Evolutionary conservation across 2,113 vertebrate species (phyloP), one percentile per base, ranked within the genome.

Genomic region (Otolemur garnettii): DNA sequence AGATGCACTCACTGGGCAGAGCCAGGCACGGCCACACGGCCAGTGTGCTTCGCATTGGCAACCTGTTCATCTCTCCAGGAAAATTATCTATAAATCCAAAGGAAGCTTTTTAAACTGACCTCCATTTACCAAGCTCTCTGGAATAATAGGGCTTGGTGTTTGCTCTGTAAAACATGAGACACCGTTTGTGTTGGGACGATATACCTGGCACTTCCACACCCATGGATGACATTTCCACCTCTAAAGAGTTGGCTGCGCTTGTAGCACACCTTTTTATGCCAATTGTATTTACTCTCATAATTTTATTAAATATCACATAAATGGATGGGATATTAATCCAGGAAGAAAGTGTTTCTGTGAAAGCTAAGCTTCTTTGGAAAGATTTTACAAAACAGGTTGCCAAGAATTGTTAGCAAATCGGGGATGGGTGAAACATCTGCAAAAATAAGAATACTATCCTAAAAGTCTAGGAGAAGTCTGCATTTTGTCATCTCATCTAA

Each of bases 291-390:
- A 45, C 81, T 96, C n/a, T 50, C 26, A 60, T 92, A 87, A 85
- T 85, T 45, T 90, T 87, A 68, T 85, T 90, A 42, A 91, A 89
- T 55, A 62, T 84, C 85, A 50, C 7, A 45, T 84, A 84, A 88
- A 64, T 45, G 55, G 50, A 77, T 90, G 75, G 42, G 64, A 35
- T 45, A 81, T 83, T 94, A 60, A 53, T 88, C 5, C 30, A 80
- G 86, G 82, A 64, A 69, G 26, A 92, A 95, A 96, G 55, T 7
- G 2, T 87, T 79, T 60, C 53, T 55, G 17, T 69, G 88, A 94
- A 83, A 91, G 42, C 57, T 66, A 86, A 77, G 33, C 53, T 71
- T 80, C 55, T 91, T 97, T 95, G 45, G 80, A 90, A 96, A 96
- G 68, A 91, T 93, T 75, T 88, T 62, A 66, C 82, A 90, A 71